phyloP scores from a whole-genome alignment of 2,113 vertebrate species.

The Gracilinanus agilis region DNA sequence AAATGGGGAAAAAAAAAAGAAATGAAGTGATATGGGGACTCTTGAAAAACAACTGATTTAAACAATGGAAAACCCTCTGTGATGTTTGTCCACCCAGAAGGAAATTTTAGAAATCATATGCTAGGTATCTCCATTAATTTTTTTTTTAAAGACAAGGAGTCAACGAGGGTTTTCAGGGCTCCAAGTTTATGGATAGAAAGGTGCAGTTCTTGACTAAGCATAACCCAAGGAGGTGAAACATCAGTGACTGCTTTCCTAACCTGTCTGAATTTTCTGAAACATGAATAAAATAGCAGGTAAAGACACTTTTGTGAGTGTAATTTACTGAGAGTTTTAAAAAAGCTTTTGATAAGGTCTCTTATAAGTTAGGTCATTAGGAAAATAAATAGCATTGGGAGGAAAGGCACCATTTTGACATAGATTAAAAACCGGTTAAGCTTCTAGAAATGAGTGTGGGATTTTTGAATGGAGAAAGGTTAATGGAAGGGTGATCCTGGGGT shows the following conservation, averaged over 20 bases:
- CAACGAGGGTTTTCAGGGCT: slow-evolving; percentile 68
- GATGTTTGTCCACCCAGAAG: slow-evolving; percentile 51
- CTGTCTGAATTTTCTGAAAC: slow-evolving; percentile 25
- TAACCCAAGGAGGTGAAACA: slow-evolving; percentile 49
- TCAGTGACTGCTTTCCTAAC: slow-evolving; percentile 31
- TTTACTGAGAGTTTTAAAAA: slow-evolving; percentile 24
- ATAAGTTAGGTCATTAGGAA: slow-evolving; percentile 43
- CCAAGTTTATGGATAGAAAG: slow-evolving; percentile 10
- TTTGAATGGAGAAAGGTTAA: slow-evolving; percentile 55
- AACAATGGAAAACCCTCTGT: slow-evolving; percentile 19
- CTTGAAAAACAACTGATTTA: neutral
- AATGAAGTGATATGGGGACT: neutral
- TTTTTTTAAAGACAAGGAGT: slow-evolving; percentile 59
- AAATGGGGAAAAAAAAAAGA: neutral
- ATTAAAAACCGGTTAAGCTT: slow-evolving; percentile 23
- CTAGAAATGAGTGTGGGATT: slow-evolving; percentile 3
- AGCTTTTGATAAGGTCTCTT: slow-evolving; percentile 37
- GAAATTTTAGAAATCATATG: slow-evolving; percentile 57
- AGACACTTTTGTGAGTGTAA: slow-evolving; percentile 8
- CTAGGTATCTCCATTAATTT: slow-evolving; percentile 45
- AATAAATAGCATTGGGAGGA: neutral
- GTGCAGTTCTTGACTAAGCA: slow-evolving; percentile 24
- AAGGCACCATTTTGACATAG: slow-evolving; percentile 4
- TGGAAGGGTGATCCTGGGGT: slow-evolving; percentile 23
- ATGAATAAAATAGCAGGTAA: slow-evolving; percentile 56